Conservation (phyloP, 2,797 vertebrate genomes). For the Eurystomus glaucurus region DNA sequence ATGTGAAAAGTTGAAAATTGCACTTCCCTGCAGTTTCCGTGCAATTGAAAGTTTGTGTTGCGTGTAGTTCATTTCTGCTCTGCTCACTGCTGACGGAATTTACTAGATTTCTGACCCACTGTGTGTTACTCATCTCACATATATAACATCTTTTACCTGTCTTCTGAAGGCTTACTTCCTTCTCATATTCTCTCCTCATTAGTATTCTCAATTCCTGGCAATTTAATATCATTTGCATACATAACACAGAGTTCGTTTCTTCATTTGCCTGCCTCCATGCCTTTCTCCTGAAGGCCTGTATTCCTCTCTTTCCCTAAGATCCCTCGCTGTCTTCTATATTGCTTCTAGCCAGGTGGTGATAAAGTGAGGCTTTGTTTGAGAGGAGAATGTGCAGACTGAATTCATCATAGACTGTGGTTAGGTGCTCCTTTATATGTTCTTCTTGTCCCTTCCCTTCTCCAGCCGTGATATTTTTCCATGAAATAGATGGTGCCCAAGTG, state of each 20-base stretch:
- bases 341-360: neutral
- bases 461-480: neutral
- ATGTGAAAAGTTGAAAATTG: neutral
- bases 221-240: neutral
- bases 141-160: neutral
- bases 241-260: neutral
- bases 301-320: neutral
- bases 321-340: neutral
- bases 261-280: neutral
- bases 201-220: neutral
- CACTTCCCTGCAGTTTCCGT: neutral
- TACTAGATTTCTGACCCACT: neutral
- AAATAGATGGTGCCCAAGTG: neutral
- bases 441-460: neutral
- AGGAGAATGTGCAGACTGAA: neutral
- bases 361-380: neutral
- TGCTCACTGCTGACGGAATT: neutral
- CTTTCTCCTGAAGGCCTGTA: neutral
- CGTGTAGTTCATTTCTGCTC: neutral
- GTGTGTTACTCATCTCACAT: neutral
- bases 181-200: neutral
- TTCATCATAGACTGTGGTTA: neutral
- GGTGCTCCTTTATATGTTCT: neutral
- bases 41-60: neutral
- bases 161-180: neutral